Evolutionary conservation across 92 coral and sea anemone species (phyloP).

Genomic region (Porites evermanni): DNA sequence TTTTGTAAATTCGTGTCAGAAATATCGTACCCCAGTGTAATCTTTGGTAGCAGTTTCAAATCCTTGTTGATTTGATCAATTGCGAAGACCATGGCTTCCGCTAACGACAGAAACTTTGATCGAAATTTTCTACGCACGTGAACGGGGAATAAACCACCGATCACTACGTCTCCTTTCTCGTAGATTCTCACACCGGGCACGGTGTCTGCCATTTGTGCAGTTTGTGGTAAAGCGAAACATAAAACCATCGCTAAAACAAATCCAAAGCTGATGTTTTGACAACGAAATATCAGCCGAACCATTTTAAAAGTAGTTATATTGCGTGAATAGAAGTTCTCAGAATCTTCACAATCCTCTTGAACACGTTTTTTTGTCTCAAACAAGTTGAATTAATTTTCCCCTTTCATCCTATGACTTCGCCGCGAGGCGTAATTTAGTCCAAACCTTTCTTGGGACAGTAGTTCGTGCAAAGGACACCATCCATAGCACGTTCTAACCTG

Average conservation of each 20-base stretch:
- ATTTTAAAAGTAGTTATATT: neutral
- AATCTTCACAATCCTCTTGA: neutral
- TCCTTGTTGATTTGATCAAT: constrained; percentile 78
- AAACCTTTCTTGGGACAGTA: too few relatives aligned
- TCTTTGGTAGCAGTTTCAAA: constrained; percentile 66
- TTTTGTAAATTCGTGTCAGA: constrained; percentile 74
- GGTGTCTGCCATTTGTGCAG: neutral
- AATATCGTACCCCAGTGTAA: constrained; percentile 84
- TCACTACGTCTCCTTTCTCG: constrained; percentile 75
- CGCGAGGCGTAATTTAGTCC: too few relatives aligned
- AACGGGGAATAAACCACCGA: constrained; percentile 92
- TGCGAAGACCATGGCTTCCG: constrained; percentile 94
- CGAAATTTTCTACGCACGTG: constrained; percentile 70
- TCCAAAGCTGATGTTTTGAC: neutral
- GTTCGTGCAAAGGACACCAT: neutral
- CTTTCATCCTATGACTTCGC: too few relatives aligned
- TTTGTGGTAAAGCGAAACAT: neutral
- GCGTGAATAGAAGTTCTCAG: neutral
- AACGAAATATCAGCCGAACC: neutral
- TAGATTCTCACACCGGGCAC: constrained; percentile 28
- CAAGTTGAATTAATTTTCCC: neutral
- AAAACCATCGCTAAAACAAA: neutral
- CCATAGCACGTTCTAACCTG: constrained; percentile 11
- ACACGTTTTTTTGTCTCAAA: neutral
- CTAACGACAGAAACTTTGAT: constrained; percentile 69